A percentile compares a stretch with the other conserved stretches of the same genome.
Conservation (phyloP, 2,888 invertebrate genomes). For the Spisula solida region DNA sequence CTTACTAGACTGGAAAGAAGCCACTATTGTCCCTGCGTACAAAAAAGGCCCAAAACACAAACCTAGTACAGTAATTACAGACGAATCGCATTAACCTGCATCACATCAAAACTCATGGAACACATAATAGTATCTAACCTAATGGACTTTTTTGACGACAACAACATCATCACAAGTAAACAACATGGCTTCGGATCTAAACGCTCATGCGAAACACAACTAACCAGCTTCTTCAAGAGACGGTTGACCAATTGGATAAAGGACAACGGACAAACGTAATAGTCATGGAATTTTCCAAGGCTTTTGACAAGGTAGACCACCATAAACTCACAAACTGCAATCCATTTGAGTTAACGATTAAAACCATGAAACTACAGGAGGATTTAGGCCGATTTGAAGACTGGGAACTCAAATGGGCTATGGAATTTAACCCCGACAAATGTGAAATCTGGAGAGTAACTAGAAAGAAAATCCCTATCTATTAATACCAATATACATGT, state of each 20-base stretch:
- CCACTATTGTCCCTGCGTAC: constrained; percentile 23
- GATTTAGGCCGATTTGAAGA: constrained; percentile 32
- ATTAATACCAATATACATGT: background rate
- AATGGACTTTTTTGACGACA: constrained; percentile 31
- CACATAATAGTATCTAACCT: constrained; percentile 48
- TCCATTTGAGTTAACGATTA: too few relatives aligned
- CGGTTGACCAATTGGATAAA: constrained; percentile 39
- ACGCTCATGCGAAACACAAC: constrained; percentile 42
- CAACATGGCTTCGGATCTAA: background rate
- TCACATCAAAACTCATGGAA: constrained; percentile 50
- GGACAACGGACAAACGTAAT: constrained; percentile 33
- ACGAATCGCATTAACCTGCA: constrained; percentile 31
- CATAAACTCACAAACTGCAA: background rate
- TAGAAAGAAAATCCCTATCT: constrained; percentile 6
- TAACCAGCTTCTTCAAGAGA: constrained; percentile 41
- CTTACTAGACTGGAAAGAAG: constrained; percentile 49
- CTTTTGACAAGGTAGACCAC: constrained; percentile 35
- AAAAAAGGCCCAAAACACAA: constrained; percentile 46
- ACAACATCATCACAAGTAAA: constrained; percentile 1
- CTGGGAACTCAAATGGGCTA: constrained; percentile 40
- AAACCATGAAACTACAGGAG: background rate
- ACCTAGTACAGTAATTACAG: constrained; percentile 19
- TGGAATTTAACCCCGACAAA: constrained; percentile 88
- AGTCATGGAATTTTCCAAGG: constrained; percentile 49
- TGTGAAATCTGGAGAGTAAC: constrained; percentile 20